These are phyloP conservation scores for Eulemur macaco DNA, from an alignment of 2,113 vertebrate species.

Conservation along the genomic window DNA sequence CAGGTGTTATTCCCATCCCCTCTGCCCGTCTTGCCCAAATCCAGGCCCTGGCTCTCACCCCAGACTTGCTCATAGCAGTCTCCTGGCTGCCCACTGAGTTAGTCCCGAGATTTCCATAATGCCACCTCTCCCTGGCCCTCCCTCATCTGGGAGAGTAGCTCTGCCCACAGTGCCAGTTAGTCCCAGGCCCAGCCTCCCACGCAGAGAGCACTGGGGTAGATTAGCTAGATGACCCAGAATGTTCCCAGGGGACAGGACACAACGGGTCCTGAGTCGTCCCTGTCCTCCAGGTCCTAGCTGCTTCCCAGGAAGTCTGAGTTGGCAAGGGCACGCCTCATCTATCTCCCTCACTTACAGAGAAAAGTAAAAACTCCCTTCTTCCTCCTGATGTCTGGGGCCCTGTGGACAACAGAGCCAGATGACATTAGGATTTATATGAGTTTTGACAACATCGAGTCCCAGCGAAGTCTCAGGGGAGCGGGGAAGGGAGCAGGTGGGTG, in stretches of 20 bases:
- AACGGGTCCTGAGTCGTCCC: not conserved
- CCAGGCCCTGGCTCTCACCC: not conserved
- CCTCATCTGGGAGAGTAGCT: not conserved
- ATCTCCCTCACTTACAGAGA: not conserved
- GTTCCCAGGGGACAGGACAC: not conserved
- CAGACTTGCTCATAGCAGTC: not conserved
- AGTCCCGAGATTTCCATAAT: not conserved
- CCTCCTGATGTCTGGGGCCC: not conserved
- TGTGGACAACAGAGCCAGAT: not conserved
- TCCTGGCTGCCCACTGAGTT: not conserved
- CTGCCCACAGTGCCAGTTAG: not conserved
- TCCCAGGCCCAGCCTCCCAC: not conserved
- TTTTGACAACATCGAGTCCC: conserved; percentile 33
- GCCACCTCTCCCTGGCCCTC: not conserved
- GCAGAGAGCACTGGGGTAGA: not conserved
- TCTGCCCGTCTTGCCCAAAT: not conserved
- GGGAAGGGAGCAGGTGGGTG: conserved; percentile 67
- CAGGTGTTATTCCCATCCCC: not conserved
- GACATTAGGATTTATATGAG: not conserved
- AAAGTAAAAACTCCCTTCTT: not conserved
- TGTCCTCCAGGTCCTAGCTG: not conserved
- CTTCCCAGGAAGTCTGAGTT: not conserved
- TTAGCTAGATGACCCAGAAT: not conserved
- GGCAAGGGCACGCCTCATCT: not conserved
- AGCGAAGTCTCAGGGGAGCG: not conserved